A percentile compares a stretch with the other conserved stretches of the same genome.
Conservation (phyloP, 2,888 invertebrate genomes). For the Tipula helvola region DNA sequence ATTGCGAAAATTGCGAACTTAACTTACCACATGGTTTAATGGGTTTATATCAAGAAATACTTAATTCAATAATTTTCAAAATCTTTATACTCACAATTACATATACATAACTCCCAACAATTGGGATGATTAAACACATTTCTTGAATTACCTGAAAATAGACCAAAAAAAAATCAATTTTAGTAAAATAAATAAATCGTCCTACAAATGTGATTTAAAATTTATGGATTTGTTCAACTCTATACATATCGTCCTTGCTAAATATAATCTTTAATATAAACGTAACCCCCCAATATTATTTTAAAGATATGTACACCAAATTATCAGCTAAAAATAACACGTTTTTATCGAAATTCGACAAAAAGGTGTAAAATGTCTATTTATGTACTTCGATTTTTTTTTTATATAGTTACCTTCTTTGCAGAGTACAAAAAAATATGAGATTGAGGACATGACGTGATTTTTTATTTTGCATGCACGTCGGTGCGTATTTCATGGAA, state of each 20-base stretch:
- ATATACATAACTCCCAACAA: no score
- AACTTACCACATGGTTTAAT: no score
- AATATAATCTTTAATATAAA: neutral
- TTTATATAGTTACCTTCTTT: neutral
- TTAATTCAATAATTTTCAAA: no score
- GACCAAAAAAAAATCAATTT: no score
- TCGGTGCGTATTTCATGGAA: neutral
- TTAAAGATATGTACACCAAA: neutral
- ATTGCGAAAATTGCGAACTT: no score
- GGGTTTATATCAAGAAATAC: no score
- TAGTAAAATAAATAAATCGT: no score
- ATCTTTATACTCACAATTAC: no score
- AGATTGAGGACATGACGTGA: neutral
- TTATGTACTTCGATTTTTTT: neutral
- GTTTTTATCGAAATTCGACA: neutral
- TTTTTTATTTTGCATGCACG: neutral
- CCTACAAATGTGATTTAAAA: neutral
- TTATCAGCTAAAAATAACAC: neutral
- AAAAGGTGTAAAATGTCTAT: neutral
- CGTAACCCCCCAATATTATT: neutral
- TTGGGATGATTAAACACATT: no score
- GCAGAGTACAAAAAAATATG: neutral
- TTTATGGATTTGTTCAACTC: neutral
- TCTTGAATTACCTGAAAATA: no score
- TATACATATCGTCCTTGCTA: neutral